Evolutionary conservation across 2,888 invertebrate species (phyloP), one percentile per base, ranked within the genome.

Genomic region (Nemotelus nigrinus): DNA sequence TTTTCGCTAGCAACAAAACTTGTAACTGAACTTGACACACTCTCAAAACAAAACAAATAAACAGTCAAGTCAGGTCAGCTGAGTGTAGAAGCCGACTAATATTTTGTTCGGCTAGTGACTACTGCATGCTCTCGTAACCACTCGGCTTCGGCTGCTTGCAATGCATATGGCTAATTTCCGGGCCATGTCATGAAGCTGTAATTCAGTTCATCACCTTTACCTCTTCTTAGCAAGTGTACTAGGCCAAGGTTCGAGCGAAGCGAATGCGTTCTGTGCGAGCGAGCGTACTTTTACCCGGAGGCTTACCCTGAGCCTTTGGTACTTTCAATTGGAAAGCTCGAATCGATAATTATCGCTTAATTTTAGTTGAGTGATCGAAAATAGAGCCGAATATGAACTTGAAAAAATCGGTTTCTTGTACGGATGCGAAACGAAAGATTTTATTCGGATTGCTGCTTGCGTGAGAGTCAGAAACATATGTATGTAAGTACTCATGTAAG

Each of bases 161-260:
- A 25, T 25, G 25, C 25, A 25, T 63, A 39, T 63, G 41, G 25
- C 55, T 47, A 58, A 74, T 60, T 74, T 74, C 74, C 74, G 74
- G 74, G 60, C 39, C 50, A 60, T 60, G 63, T 39, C 60, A 74
- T 43, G 74, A 45, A 74, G 74, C 74, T 74, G 48, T 60, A 74
- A 74, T 74, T 74, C 60, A 74, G 74, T 74, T 74, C 74, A 74
- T 74, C 74, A 74, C 74, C 74, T 74, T 74, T 74, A 74, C 74
- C 74, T 74, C 74, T 48, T 74, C 74, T 25, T 25, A 25, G 41
- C 74, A 60, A 74, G 60, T 74, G 74, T 74, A 60, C 74, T 74
- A 74, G 74, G 74, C 63, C 74, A 74, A 74, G 74, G 74, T 74
- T 48, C 25, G 25, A 25, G 63, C 63, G 43, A 7, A 25, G 10